Evolutionary conservation across 1,140 invertebrate genomes (phyloP).

Genomic region (Heliconius hermathena): DNA sequence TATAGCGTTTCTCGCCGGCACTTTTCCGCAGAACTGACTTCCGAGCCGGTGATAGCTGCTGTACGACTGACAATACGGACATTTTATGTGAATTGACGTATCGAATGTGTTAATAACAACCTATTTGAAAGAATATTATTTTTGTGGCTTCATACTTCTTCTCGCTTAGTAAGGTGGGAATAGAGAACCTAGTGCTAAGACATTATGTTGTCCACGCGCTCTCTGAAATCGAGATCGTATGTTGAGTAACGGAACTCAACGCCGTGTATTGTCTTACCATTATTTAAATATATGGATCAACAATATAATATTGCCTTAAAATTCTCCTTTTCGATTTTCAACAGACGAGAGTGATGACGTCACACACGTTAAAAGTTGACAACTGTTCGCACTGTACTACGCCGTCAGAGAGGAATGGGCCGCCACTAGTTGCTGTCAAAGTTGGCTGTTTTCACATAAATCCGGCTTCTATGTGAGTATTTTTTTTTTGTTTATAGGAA

Average conservation of each 20-base stretch:
- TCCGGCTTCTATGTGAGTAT: constrained; percentile 45
- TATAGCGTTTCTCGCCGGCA: not conserved
- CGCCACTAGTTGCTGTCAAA: constrained; percentile 44
- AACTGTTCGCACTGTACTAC: constrained; percentile 48
- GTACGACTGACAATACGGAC: not conserved
- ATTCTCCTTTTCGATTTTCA: not conserved
- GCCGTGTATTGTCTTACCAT: too few species aligned
- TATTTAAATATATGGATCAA: too few species aligned
- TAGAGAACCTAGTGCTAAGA: too few species aligned
- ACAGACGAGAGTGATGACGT: constrained; percentile 32
- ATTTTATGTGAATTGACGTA: not conserved
- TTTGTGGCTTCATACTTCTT: not conserved
- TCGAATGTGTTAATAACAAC: not conserved
- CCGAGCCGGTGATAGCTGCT: not conserved
- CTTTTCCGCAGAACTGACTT: not conserved
- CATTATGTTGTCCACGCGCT: too few species aligned
- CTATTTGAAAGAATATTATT: not conserved
- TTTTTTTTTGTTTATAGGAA: not conserved
- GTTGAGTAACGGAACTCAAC: too few species aligned
- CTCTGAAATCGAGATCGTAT: too few species aligned
- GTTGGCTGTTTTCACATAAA: constrained; percentile 49
- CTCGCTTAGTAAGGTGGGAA: too few species aligned
- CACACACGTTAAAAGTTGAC: constrained; percentile 46
- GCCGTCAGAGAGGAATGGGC: constrained; percentile 42
- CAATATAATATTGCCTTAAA: too few species aligned